phyloP scores from a whole-genome alignment of 2,113 vertebrate genomes.

The Indicator indicator region DNA sequence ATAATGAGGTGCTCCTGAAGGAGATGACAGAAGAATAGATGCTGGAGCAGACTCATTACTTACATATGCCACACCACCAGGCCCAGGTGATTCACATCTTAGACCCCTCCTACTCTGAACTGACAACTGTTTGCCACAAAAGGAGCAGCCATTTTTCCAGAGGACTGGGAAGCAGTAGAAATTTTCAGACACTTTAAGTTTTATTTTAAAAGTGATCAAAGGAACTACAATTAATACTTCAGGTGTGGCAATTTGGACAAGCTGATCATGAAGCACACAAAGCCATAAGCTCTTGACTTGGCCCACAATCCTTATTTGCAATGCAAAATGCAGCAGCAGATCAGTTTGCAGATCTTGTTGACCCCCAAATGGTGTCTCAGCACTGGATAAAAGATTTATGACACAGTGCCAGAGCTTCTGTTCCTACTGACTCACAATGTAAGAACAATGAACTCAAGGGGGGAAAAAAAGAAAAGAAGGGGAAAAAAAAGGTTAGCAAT shows the following conservation, averaged over 20 bases:
- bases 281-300: too few relatives aligned
- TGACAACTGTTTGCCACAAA: neutral
- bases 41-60: neutral
- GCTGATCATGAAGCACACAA: neutral
- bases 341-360: neutral
- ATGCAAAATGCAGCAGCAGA: neutral
- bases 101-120: neutral
- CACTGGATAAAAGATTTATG: neutral
- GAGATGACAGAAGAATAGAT: neutral
- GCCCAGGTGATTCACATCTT: neutral
- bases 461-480: neutral
- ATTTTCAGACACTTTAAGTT: neutral
- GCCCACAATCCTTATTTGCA: neutral
- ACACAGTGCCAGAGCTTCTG: neutral
- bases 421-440: neutral
- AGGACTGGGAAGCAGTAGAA: neutral
- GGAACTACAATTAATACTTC: neutral
- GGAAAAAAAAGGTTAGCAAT: neutral
- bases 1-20: fast-evolving
- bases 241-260: neutral
- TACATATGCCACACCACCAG: neutral
- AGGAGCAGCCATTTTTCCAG: neutral
- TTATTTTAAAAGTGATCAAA: neutral
- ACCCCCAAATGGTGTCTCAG: neutral
- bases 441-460: neutral